These are phyloP conservation scores for Drosophila rellima DNA, from an alignment of 2,888 invertebrate species.

Conservation along the genomic window DNA sequence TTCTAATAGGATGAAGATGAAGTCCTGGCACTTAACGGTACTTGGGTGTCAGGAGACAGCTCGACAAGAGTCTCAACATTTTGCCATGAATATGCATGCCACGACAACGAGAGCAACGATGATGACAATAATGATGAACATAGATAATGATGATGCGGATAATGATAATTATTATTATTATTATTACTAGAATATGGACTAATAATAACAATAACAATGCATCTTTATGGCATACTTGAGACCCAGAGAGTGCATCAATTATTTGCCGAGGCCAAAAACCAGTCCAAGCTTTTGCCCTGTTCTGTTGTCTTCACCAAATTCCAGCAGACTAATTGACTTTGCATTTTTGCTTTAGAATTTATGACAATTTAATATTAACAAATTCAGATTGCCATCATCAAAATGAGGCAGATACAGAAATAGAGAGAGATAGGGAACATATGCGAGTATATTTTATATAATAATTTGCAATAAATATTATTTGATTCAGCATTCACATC, in stretches of 20 bases:
- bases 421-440: neutral
- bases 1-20: conserved; percentile 20
- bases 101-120: neutral
- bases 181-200: conserved; percentile 24
- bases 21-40: conserved; percentile 60
- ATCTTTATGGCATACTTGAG: conserved; percentile 36
- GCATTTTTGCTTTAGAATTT: conserved; percentile 16
- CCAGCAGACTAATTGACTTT: conserved; percentile 10
- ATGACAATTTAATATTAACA: conserved; percentile 24
- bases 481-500: neutral
- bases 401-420: neutral
- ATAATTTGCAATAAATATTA: neutral
- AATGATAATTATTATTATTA: conserved; percentile 27
- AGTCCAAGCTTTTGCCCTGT: neutral
- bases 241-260: conserved; percentile 20
- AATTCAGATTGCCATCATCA: conserved; percentile 4
- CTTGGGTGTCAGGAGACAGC: conserved; percentile 47
- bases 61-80: conserved; percentile 15
- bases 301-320: neutral
- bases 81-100: conserved; percentile 49
- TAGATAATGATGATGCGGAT: conserved; percentile 16
- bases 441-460: too few relatives aligned
- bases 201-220: conserved; percentile 42
- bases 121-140: too few relatives aligned
- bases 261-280: conserved; percentile 7